A percentile compares a stretch with the other conserved stretches of the same genome.
phyloP scores from a whole-genome alignment of 2,797 vertebrate genomes.

The Bradypodion ventrale region DNA sequence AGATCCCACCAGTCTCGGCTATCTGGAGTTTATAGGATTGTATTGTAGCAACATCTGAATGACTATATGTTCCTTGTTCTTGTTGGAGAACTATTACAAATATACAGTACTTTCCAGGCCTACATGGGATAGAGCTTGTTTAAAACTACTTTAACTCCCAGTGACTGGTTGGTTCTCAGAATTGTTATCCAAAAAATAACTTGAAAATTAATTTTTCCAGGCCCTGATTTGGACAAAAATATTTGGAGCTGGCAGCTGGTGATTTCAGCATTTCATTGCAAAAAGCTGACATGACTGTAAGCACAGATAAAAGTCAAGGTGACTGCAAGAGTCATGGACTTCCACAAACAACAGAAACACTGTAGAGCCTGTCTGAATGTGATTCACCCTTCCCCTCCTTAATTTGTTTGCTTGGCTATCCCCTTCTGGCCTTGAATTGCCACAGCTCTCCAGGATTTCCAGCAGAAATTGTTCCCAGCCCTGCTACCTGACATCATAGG shows the following conservation, averaged over 20 bases:
- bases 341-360: background rate
- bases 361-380: background rate
- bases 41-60: background rate
- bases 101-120: background rate
- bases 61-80: background rate
- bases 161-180: background rate
- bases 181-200: background rate
- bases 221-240: background rate
- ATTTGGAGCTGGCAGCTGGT: background rate
- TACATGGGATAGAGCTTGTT: too few species aligned
- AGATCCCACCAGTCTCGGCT: too few species aligned
- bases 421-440: conserved; percentile 1
- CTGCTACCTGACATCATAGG: background rate
- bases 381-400: background rate
- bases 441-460: background rate
- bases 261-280: background rate
- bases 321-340: background rate
- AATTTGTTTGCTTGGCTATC: background rate
- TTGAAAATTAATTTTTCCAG: background rate
- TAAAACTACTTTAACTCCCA: too few species aligned
- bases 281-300: background rate
- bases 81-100: background rate
- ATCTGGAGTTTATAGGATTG: too few species aligned
- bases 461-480: background rate
- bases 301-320: background rate